phyloP scores from a whole-genome alignment of 2,888 invertebrate species.

The Cephus runcator region DNA sequence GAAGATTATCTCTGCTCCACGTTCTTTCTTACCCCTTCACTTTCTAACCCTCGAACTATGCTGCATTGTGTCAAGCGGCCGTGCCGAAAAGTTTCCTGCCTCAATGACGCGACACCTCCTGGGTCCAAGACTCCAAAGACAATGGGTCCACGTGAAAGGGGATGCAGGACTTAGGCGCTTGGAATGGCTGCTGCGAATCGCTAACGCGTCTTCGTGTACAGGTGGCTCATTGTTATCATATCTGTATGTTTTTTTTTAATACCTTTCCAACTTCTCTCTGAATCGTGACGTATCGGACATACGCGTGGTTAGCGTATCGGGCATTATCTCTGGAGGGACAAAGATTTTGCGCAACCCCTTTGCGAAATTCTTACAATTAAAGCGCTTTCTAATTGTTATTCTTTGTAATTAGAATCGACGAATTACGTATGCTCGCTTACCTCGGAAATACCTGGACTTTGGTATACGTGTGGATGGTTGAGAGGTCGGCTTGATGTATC shows the following conservation, averaged over 20 bases:
- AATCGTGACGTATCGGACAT: neutral
- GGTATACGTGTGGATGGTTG: neutral
- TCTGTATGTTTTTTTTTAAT: slow-evolving; percentile 8
- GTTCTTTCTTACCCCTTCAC: neutral
- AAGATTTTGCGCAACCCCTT: slow-evolving; percentile 28
- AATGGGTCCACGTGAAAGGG: neutral
- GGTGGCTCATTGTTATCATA: slow-evolving; percentile 38
- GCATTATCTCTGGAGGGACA: neutral
- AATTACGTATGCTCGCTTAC: slow-evolving; percentile 37
- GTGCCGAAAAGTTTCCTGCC: neutral
- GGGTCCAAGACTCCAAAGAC: neutral
- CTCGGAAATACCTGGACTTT: neutral
- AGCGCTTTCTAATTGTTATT: slow-evolving; percentile 60
- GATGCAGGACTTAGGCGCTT: neutral
- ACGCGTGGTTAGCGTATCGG: neutral
- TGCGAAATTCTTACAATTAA: slow-evolving; percentile 60
- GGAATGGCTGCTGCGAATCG: neutral
- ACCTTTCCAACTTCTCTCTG: neutral
- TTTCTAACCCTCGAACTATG: neutral
- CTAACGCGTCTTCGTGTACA: slow-evolving; percentile 23
- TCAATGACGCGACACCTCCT: neutral
- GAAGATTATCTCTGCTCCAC: neutral
- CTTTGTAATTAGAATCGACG: slow-evolving; percentile 56
- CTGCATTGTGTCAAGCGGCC: no score
- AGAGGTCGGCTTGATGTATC: neutral